These are phyloP conservation scores for Atlantisia rogersi DNA, from an alignment of 2,113 vertebrate genomes.

Conservation along the genomic window DNA sequence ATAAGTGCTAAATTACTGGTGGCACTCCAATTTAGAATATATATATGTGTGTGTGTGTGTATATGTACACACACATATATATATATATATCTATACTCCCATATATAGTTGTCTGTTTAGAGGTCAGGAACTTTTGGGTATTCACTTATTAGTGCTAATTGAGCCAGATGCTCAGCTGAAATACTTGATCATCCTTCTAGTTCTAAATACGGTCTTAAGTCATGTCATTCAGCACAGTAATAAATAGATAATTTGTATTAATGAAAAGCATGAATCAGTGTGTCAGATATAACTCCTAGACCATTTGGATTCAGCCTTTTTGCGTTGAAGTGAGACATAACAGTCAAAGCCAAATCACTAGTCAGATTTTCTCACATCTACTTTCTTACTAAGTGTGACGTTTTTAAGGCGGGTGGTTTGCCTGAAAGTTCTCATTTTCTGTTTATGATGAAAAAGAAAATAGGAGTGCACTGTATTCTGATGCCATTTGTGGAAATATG, in stretches of 20 bases:
- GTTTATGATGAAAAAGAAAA: background rate
- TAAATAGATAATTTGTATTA: background rate
- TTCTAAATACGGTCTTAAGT: background rate
- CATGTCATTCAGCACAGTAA: background rate
- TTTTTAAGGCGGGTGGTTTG: background rate
- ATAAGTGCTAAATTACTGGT: background rate
- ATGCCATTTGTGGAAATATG: background rate
- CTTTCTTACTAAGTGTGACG: background rate
- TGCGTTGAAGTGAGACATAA: background rate
- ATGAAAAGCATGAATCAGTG: background rate
- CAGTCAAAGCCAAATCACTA: background rate
- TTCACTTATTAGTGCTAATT: background rate
- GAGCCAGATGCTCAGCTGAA: background rate
- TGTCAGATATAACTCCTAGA: background rate
- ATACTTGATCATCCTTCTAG: background rate
- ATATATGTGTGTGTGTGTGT: background rate
- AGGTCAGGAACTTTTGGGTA: background rate
- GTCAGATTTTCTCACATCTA: background rate
- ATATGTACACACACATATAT: background rate
- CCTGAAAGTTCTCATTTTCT: background rate
- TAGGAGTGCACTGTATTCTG: background rate
- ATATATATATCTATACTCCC: too few species aligned
- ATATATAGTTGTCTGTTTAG: background rate
- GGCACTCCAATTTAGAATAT: background rate
- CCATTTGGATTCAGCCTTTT: background rate